A percentile compares a stretch with the other conserved stretches of the same genome.
Conservation (phyloP, 1,140 invertebrate genomes). For the Sminthurides bifidus region DNA sequence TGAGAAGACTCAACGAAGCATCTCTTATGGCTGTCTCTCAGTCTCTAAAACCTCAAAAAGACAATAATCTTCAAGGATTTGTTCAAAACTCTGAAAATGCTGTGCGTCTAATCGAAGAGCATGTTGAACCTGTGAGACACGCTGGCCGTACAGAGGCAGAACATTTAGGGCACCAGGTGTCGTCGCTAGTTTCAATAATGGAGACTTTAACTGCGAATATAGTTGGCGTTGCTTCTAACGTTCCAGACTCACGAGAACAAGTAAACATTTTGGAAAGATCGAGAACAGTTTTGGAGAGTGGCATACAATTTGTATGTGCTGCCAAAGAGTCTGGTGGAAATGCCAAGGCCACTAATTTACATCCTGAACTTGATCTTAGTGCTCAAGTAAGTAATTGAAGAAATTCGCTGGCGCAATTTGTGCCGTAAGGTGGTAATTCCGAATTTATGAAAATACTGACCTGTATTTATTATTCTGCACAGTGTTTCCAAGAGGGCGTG, state of each 20-base stretch:
- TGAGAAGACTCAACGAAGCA: constrained; percentile 72
- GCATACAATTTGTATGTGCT: constrained; percentile 68
- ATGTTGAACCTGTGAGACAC: constrained; percentile 63
- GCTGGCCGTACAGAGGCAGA: constrained; percentile 86
- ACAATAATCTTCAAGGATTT: constrained; percentile 68
- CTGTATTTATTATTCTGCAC: neutral
- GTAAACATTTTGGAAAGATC: constrained; percentile 78
- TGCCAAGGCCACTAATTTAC: constrained; percentile 45
- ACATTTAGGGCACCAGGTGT: constrained; percentile 73
- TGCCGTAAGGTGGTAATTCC: neutral
- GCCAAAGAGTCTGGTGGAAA: constrained; percentile 88
- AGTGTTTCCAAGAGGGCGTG: constrained; percentile 32
- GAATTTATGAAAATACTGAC: neutral
- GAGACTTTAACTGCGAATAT: constrained; percentile 70
- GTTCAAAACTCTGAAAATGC: constrained; percentile 45
- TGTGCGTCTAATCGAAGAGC: constrained; percentile 42
- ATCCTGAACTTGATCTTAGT: constrained; percentile 30
- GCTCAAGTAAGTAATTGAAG: constrained; percentile 18
- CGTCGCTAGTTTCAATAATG: constrained; percentile 67
- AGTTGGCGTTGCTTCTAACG: constrained; percentile 78
- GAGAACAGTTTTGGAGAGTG: constrained; percentile 85
- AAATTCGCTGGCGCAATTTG: neutral
- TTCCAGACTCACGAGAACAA: constrained; percentile 79
- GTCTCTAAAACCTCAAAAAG: constrained; percentile 54
- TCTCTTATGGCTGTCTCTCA: constrained; percentile 77